These are phyloP conservation scores for Ormyrus nitidulus DNA, from an alignment of 2,888 invertebrate genomes.

Conservation along the genomic window DNA sequence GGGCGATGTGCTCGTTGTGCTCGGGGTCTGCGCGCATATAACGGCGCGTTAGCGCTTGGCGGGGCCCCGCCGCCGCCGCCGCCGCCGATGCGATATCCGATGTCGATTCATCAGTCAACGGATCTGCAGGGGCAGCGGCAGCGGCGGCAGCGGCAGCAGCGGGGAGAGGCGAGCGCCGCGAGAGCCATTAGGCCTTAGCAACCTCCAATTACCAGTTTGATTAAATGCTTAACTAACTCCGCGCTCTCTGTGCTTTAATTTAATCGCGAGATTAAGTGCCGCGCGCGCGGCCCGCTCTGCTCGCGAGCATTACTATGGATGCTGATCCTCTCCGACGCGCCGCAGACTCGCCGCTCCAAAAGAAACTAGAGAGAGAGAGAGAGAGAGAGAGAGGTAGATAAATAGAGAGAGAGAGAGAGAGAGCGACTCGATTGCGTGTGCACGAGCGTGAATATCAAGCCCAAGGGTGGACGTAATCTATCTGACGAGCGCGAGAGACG, in stretches of 20 bases:
- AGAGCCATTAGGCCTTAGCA: conserved; percentile 71
- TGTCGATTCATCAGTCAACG: conserved; percentile 67
- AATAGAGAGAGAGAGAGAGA: background rate
- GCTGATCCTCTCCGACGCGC: no score
- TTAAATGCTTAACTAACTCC: conserved; percentile 75
- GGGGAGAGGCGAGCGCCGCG: conserved; percentile 57
- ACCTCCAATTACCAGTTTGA: conserved; percentile 74
- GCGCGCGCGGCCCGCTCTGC: conserved; percentile 46
- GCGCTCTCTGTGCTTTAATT: conserved; percentile 73
- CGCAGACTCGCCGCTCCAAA: no score
- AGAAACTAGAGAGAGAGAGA: background rate
- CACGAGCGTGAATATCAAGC: conserved; percentile 40
- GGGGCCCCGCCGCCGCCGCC: background rate
- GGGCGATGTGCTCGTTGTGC: no score
- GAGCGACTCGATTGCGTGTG: conserved; percentile 19
- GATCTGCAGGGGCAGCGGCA: no score
- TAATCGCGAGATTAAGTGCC: conserved; percentile 74
- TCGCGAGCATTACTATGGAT: no score
- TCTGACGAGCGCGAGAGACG: conserved; percentile 26
- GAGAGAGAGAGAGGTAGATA: conserved; percentile 15
- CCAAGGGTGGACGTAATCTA: conserved; percentile 40
- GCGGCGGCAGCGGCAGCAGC: background rate
- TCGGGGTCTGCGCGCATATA: conserved; percentile 3
- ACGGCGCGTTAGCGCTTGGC: conserved; percentile 33
- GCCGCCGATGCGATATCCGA: conserved; percentile 56